phyloP scores from a whole-genome alignment of 2,797 vertebrate genomes.

The Mormyrops boulengeri region DNA sequence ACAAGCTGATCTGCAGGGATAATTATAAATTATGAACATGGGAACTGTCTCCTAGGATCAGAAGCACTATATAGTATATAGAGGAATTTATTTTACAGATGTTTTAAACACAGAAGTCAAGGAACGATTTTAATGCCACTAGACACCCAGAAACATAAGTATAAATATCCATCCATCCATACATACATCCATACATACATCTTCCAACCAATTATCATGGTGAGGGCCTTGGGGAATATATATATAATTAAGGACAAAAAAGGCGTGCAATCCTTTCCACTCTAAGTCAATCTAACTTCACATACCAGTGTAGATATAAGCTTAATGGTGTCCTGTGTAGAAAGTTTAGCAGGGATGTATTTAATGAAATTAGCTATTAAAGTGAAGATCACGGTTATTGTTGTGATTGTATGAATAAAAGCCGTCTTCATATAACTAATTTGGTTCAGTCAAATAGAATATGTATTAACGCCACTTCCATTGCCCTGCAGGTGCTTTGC shows the following conservation, averaged over 20 bases:
- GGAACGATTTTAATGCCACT: slow-evolving; percentile 41
- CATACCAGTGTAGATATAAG: slow-evolving; percentile 47
- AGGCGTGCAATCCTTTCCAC: slow-evolving; percentile 34
- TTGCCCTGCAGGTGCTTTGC: slow-evolving; percentile 72
- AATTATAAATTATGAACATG: not conserved
- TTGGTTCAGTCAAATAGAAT: slow-evolving; percentile 63
- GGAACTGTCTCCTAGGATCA: not conserved
- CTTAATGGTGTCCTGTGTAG: slow-evolving; percentile 49
- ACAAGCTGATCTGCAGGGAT: not conserved
- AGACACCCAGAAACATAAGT: not conserved
- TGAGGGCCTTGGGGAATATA: slow-evolving; percentile 33
- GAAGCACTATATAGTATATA: not conserved
- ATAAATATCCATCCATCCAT: not conserved
- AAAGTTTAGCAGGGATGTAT: slow-evolving; percentile 50
- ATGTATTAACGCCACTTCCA: slow-evolving; percentile 75
- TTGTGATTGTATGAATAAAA: slow-evolving; percentile 63
- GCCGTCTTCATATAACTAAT: slow-evolving; percentile 61
- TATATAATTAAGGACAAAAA: slow-evolving; percentile 34
- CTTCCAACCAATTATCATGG: not conserved
- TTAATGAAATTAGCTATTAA: slow-evolving; percentile 62
- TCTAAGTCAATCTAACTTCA: slow-evolving; percentile 39
- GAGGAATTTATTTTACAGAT: slow-evolving; percentile 39
- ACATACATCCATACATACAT: not conserved
- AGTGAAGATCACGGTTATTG: slow-evolving; percentile 51
- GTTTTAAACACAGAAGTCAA: slow-evolving; percentile 40